phyloP scores from a whole-genome alignment of 2,888 invertebrate genomes.

The Xestia xanthographa region DNA sequence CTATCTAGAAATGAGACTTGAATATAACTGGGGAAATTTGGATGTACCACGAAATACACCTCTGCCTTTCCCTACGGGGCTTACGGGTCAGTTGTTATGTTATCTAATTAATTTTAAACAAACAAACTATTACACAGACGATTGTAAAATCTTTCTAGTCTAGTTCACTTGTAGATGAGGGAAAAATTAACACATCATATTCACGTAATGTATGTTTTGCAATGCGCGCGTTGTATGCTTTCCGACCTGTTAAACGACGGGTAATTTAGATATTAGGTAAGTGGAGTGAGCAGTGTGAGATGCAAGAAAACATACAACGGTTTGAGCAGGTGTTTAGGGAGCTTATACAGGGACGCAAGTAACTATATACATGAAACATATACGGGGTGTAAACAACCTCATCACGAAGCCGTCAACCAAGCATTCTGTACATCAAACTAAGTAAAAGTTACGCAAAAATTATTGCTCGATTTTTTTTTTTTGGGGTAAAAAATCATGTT shows the following conservation, averaged over 20 bases:
- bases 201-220: conserved; percentile 56
- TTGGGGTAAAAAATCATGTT: too few species aligned
- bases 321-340: conserved; percentile 27
- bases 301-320: conserved; percentile 28
- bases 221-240: conserved; percentile 48
- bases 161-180: conserved; percentile 75
- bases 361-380: conserved; percentile 12
- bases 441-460: too few species aligned
- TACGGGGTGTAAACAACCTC: too few species aligned
- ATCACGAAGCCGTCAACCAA: too few species aligned
- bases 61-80: too few species aligned
- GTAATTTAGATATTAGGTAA: conserved; percentile 35
- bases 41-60: too few species aligned
- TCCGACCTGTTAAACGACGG: conserved; percentile 34
- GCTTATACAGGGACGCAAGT: not conserved
- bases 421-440: too few species aligned
- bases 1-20: too few species aligned
- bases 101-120: conserved; percentile 4
- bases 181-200: conserved; percentile 53
- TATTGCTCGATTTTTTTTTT: too few species aligned
- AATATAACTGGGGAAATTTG: too few species aligned
- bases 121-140: conserved; percentile 31
- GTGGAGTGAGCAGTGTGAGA: conserved; percentile 9
- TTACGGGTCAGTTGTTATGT: too few species aligned
- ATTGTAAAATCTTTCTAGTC: conserved; percentile 79